These are phyloP conservation scores for Alsophila aescularia DNA, from an alignment of 2,888 invertebrate species.

Conservation along the genomic window DNA sequence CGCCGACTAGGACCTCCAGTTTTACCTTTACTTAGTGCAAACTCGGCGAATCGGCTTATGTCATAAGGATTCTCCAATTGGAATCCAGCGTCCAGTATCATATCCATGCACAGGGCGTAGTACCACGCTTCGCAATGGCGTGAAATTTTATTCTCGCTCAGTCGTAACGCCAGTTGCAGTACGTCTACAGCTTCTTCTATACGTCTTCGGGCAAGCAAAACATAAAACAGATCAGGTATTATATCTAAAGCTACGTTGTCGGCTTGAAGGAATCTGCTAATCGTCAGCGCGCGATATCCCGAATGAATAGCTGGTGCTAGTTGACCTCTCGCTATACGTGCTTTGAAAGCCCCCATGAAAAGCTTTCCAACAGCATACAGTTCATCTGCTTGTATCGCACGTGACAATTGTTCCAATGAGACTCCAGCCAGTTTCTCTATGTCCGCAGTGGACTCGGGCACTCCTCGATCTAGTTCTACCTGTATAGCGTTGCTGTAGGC, in stretches of 20 bases:
- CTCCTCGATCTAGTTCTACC: conserved; percentile 71
- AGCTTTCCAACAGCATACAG: conserved; percentile 74
- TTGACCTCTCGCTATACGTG: conserved; percentile 63
- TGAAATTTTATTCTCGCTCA: conserved; percentile 50
- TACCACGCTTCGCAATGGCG: conserved; percentile 78
- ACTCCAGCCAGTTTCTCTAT: conserved; percentile 64
- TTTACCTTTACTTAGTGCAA: conserved; percentile 54
- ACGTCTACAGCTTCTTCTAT: conserved; percentile 80
- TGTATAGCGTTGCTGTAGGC: conserved; percentile 75
- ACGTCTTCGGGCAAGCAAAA: conserved; percentile 69
- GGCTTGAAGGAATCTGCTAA: conserved; percentile 73
- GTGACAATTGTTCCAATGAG: conserved; percentile 54
- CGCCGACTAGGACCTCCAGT: conserved; percentile 56
- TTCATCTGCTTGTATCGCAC: conserved; percentile 71
- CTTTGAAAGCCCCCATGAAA: conserved; percentile 71
- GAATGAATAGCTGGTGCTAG: conserved; percentile 62
- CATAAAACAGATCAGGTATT: conserved; percentile 74
- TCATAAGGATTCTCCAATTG: conserved; percentile 75
- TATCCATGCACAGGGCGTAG: conserved; percentile 83
- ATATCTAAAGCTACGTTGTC: conserved; percentile 69
- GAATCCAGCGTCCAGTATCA: conserved; percentile 84
- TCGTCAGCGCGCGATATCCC: conserved; percentile 69
- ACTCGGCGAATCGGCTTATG: conserved; percentile 71
- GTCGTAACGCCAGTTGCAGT: conserved; percentile 58
- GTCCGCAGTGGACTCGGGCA: conserved; percentile 59